Base-by-base conservation (phyloP, 1,140 invertebrate genomes). In the Drosophila pachea region DNA sequence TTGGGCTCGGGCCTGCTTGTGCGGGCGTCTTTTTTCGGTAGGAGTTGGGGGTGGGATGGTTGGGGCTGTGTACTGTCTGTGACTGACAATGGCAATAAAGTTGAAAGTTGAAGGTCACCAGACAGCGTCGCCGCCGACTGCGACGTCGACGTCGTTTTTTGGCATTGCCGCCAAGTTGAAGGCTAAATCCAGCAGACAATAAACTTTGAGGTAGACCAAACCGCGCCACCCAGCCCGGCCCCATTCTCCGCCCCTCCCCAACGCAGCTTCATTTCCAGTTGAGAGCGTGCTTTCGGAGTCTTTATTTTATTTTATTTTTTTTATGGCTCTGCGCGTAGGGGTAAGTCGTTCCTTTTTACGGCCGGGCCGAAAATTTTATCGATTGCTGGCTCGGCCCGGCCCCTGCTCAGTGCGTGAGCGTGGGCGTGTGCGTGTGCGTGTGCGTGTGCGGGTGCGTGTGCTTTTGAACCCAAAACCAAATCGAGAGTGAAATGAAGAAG, bases 91-190 rank as follows among this genome's bases (percentile, higher is more conserved):
- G 82, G 67, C 71, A 86, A 86, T 86, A 86, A 86, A 86, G 81
- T 86, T 86, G 82, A 86, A 87, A 87, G 84, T 87, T 87, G 83
- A 87, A 87, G 84, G 84, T 87, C 84, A 78, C 84, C 83, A 83
- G 84, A 87, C 84, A 48, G 64, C 49, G 76, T 45, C 22, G 22
- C 22, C 22, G 22, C 22, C 22, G 22, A 22, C 22, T 22, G 22
- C 22, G 22, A 22, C 22, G 22, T 22, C 55, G 82, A 45, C 82
- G 74, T 86, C 77, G 82, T 67, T 82, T 82, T 82, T 87, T 86
- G 79, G 73, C 73, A 81, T 60, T 36, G 48, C 29, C 50, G 42
- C 50, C 56, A 52, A 68, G 65, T 73, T 68, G 65, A 68, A 68
- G 53, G 59, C 66, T 68, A n/a, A 73, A 68, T 22, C 22, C 12